Base-by-base conservation (phyloP, 2,113 vertebrate genomes). In the Turdus rufiventris region DNA sequence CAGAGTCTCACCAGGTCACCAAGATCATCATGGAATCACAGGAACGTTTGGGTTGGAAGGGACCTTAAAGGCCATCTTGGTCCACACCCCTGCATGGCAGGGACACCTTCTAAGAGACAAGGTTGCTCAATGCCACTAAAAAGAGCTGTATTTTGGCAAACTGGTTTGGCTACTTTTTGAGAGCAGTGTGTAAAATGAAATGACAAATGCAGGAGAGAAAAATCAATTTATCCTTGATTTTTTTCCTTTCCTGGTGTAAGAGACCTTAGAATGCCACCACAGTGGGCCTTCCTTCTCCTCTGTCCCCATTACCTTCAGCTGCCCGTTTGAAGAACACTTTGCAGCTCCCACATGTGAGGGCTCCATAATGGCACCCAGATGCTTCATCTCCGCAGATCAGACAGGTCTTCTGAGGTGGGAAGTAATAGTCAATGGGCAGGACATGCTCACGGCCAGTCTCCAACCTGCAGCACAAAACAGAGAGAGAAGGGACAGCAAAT, bases 311-410 rank as follows among this genome's bases (percentile, higher is more conserved):
- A 99, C 99, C 99, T 99, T 99, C 99, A 70, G 99, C 99, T 1
- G 99, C 99, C 96, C 99, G 98, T 97, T 99, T 99, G 98, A 99
- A 99, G 98, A 99, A 99, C 92, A 99, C 99, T 91, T 99, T 99
- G 98, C 99, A 99, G 98, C 99, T 99, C 68, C 99, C 99, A 45
- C 99, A 99, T 16, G 99, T 99, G 92, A 99, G 99, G 3, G 99
- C 99, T 48, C 99, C 99, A 2, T 99, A 99, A 94, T 99, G 99
- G 96, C 99, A 99, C 38, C 99, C 99, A 5, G 99, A 99, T 0
- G 99, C 99, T 97, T 99, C 99, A 47, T 99, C 99, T 5, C 99
- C 99, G 84, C 99, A 99, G 96, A 99, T 99, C 88, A 99, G 97
- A 80, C 99, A 99, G 16, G 98, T 99, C 97, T 99, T 99, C 91